Base-by-base conservation (phyloP, 2,888 invertebrate genomes). In the Cryptocheilus praepositus region DNA sequence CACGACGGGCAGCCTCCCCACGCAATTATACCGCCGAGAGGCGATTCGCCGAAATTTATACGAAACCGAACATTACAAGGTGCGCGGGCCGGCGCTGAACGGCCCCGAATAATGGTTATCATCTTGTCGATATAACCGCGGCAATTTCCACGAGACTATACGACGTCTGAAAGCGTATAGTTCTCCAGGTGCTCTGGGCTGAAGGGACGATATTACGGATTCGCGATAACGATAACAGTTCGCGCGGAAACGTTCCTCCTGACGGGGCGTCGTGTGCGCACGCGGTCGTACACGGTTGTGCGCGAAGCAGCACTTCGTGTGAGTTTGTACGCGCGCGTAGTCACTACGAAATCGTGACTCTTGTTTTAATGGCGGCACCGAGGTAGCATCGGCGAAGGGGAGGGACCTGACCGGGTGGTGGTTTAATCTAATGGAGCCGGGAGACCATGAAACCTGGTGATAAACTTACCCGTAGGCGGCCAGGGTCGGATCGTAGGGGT, bases 401-500 rank as follows among this genome's bases (percentile, higher is more conserved):
- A 22, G 51, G 28, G 28, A 15, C 21, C 36, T 18, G 28, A 21
- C 19, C 19, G 64, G 62, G 67, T 64, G 72, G 80, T 80, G 80
- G 76, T 78, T 80, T 80, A 80, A 80, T 80, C 79, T 80, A 80
- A 80, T 80, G 73, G 77, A 79, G 76, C 70, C 74, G 74, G 75
- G 78, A 80, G 78, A 76, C 73, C 80, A 80, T 77, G 79, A 79
- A 79, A 80, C 76, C 76, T 74, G 76, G 77, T 77, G 80, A 81
- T 84, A 75, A 74, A 94, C 95, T 94, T 92, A 96, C 96, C 96
- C 96, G 90, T 96, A 96, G 87, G 96, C 96, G 77, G 96, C 95
- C 84, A 95, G 92, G 90, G 96, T 94, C 69, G 96, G 96, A 91
- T 97, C 96, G 91, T 96, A 97, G 80, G 96, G 95, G 91, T 96